Evolutionary conservation across 2,113 vertebrate genomes (phyloP).

Genomic region (Larimichthys polyactis): DNA sequence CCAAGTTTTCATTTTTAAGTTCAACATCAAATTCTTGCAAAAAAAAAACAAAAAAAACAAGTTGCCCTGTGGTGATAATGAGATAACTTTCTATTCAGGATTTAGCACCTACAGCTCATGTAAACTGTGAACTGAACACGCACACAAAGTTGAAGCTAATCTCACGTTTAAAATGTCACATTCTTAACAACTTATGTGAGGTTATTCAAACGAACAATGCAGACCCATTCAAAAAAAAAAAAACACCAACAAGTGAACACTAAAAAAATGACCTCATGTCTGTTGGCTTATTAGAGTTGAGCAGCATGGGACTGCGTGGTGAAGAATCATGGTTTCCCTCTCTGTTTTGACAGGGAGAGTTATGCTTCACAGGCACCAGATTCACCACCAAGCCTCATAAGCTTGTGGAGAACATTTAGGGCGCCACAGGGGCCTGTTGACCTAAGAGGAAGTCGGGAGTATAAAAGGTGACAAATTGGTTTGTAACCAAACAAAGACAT

Average conservation of each 20-base stretch:
- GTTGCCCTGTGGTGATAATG: constrained; percentile 57
- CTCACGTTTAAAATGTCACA: constrained; percentile 7
- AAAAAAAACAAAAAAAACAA: constrained; percentile 21
- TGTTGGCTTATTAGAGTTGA: constrained; percentile 46
- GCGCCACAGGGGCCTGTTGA: constrained; percentile 73
- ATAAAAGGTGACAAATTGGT: constrained; percentile 76
- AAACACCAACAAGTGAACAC: constrained; percentile 46
- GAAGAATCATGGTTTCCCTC: constrained; percentile 67
- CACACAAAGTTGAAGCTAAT: constrained; percentile 13
- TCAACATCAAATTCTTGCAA: constrained; percentile 61
- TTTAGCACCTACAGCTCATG: constrained; percentile 51
- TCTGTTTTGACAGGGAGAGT: constrained; percentile 75
- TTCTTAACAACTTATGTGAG: constrained; percentile 14
- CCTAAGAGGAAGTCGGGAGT: constrained; percentile 70
- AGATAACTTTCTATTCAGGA: constrained; percentile 59
- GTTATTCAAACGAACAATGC: constrained; percentile 35
- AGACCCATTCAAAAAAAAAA: constrained; percentile 30
- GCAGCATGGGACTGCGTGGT: constrained; percentile 51
- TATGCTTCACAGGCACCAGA: constrained; percentile 74
- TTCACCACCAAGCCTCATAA: constrained; percentile 71
- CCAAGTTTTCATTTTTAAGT: constrained; percentile 71
- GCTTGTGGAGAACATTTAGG: constrained; percentile 72
- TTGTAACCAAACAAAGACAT: constrained; percentile 71
- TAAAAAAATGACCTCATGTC: constrained; percentile 51
- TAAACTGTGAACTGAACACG: constrained; percentile 41